phyloP scores from a whole-genome alignment of 2,797 vertebrate species.

The Tinamus major region DNA sequence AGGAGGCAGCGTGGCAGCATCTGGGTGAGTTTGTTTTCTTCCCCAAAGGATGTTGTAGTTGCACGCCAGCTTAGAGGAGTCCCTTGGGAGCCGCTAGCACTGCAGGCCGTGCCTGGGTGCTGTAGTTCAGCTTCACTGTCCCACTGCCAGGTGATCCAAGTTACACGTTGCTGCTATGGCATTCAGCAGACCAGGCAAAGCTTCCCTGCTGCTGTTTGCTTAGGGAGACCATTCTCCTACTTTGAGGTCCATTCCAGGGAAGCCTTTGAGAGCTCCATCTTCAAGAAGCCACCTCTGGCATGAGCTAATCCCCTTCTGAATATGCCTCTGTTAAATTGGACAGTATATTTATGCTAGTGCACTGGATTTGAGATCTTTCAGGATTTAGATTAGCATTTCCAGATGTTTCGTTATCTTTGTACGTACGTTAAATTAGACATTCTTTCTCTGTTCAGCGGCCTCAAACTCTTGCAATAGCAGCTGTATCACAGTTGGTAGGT shows the following conservation, averaged over 20 bases:
- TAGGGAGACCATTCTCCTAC: not conserved
- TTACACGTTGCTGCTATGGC: not conserved
- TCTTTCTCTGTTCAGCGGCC: not conserved
- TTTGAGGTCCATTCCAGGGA: not conserved
- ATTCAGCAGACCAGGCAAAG: not conserved
- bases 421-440: not conserved
- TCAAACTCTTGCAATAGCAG: not conserved
- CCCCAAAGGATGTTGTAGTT: not conserved
- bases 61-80: not conserved
- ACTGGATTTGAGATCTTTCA: not conserved
- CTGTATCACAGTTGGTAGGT: not conserved
- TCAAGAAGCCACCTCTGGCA: not conserved
- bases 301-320: not conserved
- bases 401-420: not conserved
- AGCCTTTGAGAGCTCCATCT: not conserved
- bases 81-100: too few species aligned
- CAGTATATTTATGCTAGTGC: not conserved
- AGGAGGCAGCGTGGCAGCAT: not conserved
- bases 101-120: not conserved
- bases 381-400: not conserved
- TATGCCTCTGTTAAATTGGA: not conserved
- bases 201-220: not conserved
- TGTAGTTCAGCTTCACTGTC: not conserved
- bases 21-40: not conserved
- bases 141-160: not conserved